phyloP scores from a whole-genome alignment of 92 coral and sea anemone genomes.

The Heliopora coerulea region DNA sequence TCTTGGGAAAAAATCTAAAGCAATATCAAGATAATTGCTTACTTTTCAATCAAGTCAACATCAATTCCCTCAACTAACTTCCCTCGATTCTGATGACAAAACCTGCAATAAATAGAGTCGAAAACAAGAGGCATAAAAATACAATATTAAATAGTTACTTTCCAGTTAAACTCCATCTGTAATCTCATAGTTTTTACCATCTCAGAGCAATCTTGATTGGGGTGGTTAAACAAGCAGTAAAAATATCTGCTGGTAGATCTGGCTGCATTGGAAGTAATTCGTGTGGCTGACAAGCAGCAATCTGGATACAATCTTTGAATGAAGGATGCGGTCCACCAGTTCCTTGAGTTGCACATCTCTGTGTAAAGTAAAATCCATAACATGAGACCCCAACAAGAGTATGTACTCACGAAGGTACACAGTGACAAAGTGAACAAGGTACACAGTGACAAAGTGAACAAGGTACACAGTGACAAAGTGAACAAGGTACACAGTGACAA shows the following conservation, averaged over 20 bases:
- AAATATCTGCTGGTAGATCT: conserved; percentile 92
- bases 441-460: no score
- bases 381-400: neutral
- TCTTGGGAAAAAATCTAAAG: neutral
- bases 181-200: conserved; percentile 61
- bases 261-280: conserved; percentile 96
- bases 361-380: conserved; percentile 4
- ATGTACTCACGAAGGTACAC: no score
- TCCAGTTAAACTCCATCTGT: no score
- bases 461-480: no score
- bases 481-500: no score
- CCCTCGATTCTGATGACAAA: conserved; percentile 90
- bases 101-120: conserved; percentile 58
- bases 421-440: no score
- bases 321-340: conserved; percentile 77
- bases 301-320: conserved; percentile 91
- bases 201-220: conserved; percentile 92
- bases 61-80: conserved; percentile 85
- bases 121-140: neutral
- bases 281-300: conserved; percentile 82
- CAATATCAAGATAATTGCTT: conserved; percentile 40
- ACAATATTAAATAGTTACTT: neutral
- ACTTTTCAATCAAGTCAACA: conserved; percentile 89
- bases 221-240: conserved; percentile 88
- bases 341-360: conserved; percentile 88